phyloP scores from a whole-genome alignment of 2,797 vertebrate genomes.

The Podargus strigoides region DNA sequence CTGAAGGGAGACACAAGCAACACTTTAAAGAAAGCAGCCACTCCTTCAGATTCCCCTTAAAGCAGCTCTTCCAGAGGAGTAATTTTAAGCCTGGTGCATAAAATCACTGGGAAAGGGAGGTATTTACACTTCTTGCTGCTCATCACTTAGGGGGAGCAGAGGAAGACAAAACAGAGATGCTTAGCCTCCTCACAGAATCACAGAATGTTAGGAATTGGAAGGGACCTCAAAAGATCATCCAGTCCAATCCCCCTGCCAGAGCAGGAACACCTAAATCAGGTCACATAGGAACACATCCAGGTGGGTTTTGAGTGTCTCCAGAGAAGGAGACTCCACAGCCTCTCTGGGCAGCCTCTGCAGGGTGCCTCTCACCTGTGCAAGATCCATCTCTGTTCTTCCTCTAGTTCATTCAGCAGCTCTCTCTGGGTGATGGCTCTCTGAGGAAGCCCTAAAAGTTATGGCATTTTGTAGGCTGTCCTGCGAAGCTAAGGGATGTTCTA shows the following conservation, averaged over 20 bases:
- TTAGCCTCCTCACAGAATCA: too few species aligned
- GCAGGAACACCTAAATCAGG: too few species aligned
- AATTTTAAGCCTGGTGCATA: not conserved
- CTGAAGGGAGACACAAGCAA: not conserved
- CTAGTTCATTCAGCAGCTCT: not conserved
- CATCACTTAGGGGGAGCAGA: not conserved
- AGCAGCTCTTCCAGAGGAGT: not conserved
- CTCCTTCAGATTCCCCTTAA: not conserved
- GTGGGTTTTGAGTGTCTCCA: too few species aligned
- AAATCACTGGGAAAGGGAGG: not conserved
- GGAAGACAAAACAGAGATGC: not conserved
- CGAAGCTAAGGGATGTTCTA: not conserved
- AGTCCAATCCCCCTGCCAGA: too few species aligned
- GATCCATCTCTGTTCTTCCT: not conserved
- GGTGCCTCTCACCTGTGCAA: not conserved
- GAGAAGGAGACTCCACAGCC: too few species aligned
- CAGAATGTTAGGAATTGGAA: too few species aligned
- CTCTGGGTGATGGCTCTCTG: not conserved
- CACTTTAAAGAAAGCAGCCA: not conserved
- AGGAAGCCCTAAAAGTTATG: not conserved
- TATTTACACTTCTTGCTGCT: not conserved
- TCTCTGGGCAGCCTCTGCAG: not conserved
- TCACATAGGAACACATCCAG: too few species aligned
- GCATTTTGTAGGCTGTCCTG: not conserved
- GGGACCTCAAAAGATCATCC: too few species aligned